Evolutionary conservation across 2,113 vertebrate genomes (phyloP), one percentile per base, ranked within the genome.

Genomic region (Paradisaea rubra): DNA sequence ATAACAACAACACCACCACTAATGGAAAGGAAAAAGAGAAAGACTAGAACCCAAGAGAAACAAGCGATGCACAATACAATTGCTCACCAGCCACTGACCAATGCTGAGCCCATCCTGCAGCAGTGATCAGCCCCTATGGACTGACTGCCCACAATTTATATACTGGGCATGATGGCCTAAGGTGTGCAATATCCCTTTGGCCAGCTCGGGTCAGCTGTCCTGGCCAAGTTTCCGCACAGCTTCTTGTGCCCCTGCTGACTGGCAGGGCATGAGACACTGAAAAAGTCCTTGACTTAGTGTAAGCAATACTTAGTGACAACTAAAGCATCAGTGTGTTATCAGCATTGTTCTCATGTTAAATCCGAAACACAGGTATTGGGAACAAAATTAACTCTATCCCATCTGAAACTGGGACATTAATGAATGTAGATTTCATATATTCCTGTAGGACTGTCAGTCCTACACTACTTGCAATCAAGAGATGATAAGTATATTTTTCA

Each of bases 61-160:
- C 9, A 25, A 15, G 21, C 3, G 8, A 61, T 45, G 28, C 10
- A n/a, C 33, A 20, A 7, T 45, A 39, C 4, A 45, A 18, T 39
- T 74, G 31, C 39, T 53, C 12, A 37, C 39, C 53, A 45, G 11
- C 9, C 33, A 10, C 11, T 52, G 39, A 30, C 33, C 27, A 33
- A 7, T 37, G 68, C 60, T 2, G 1, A 52, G 15, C 39, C 44
- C 45, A 30, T n/a, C 13, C 44, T 0, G 0, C 69, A 45, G 61
- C n/a, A 89, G 24, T 7, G 23, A 39, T 17, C 39, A 39, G 19
- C 13, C n/a, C 44, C 53, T 24, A 1, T 15, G 13, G 33, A 52
- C 6, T 28, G 17, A 2, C 6, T 74, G 8, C 5, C 19, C 45
- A 24, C 39, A n/a, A 0, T 52, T 39, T 45, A 3, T 16, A 13